Conservation (phyloP, 2,113 vertebrate species). For the Ictalurus furcatus region DNA sequence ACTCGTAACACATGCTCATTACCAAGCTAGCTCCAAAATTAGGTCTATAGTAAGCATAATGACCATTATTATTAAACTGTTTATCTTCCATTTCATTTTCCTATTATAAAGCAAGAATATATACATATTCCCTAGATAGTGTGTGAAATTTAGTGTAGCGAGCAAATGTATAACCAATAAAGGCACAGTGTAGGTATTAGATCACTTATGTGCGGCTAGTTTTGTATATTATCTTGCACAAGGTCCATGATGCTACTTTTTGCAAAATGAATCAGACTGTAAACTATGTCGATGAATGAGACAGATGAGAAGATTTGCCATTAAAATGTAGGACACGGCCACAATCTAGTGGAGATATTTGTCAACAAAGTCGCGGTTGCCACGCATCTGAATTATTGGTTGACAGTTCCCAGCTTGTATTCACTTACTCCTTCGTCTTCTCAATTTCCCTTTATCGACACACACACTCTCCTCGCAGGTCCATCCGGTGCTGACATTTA, state of each 20-base stretch:
- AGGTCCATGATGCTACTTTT: not conserved
- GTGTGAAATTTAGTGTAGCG: not conserved
- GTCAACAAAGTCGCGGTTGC: not conserved
- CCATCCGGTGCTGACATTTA: constrained; percentile 66
- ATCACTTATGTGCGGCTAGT: constrained; percentile 6
- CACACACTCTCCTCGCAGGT: constrained; percentile 50
- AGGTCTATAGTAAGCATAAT: not conserved
- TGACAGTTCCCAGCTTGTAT: constrained; percentile 35
- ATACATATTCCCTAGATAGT: not conserved
- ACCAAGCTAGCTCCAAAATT: not conserved
- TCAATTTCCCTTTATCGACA: constrained; percentile 50
- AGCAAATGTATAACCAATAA: not conserved
- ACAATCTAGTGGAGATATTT: constrained; percentile 8
- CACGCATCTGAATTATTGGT: constrained; percentile 17
- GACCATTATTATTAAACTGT: not conserved
- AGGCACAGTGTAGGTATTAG: constrained; percentile 2
- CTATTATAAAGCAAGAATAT: not conserved
- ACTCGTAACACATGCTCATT: not conserved
- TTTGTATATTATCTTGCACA: not conserved
- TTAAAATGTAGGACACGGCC: not conserved
- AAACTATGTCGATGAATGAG: not conserved
- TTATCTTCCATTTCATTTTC: not conserved
- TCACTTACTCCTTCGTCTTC: constrained; percentile 31
- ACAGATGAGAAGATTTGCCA: not conserved
- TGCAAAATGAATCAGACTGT: not conserved